Base-by-base conservation (phyloP, 2,113 vertebrate species). In the Erinaceus europaeus region DNA sequence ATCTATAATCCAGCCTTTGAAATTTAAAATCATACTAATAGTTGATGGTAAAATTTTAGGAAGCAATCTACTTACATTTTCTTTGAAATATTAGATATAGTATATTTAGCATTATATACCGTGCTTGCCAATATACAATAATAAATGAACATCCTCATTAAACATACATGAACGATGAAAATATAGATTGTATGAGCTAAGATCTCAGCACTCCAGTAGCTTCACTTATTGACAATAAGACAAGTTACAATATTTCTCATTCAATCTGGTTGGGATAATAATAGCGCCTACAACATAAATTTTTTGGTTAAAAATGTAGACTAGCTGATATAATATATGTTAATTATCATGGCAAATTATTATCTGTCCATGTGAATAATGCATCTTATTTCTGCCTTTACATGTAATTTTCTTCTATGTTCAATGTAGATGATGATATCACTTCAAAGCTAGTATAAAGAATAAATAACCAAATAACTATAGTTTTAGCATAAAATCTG, bases 141-240 rank as follows among this genome's bases (percentile, higher is more conserved):
- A 65, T 57, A 61, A 25, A 2, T 65, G 18, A 88, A 72, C n/a
- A n/a, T n/a, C n/a, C n/a, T n/a, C n/a, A n/a, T n/a, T n/a, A n/a
- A n/a, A n/a, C n/a, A n/a, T n/a, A n/a, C n/a, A 12, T 69, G 34
- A 85, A 77, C 34, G 84, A 53, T 29, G 23, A 87, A 74, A 82
- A 18, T 74, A n/a, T 42, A 4, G 44, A 42, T 23, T 55, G 4
- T 3, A 0, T 36, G 1, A 11, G n/a, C 48, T 11, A 87, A 73
- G 53, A 59, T 78, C n/a, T n/a, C 18, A 71, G 80, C 3, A 36
- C 4, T 14, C 2, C 13, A 50, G 17, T 8, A 78, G 2, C 9
- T 50, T 15, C 53, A 42, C 25, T 83, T 68, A 40, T 7, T 79
- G 53, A 25, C 6, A 52, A 12, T 73, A 81, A 87, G 2, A 25